phyloP scores from a whole-genome alignment of 1,140 invertebrate species.

The Leguminivora glycinivorella region DNA sequence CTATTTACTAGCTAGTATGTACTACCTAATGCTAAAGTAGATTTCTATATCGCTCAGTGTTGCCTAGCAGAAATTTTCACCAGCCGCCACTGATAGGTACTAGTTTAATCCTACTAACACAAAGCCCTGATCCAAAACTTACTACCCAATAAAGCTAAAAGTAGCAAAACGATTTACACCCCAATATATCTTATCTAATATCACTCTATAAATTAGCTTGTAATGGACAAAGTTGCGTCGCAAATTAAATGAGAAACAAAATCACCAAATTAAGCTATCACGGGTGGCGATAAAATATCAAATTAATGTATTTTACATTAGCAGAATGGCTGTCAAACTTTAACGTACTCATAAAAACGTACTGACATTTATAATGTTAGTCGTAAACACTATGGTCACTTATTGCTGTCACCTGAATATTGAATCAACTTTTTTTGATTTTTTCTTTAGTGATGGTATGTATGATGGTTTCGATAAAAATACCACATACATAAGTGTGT shows the following conservation, averaged over 20 bases:
- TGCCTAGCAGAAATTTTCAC: too few species aligned
- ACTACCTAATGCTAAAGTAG: too few species aligned
- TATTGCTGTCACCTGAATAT: slow-evolving; percentile 6
- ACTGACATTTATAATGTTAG: slow-evolving; percentile 54
- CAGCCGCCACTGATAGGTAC: too few species aligned
- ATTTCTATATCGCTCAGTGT: too few species aligned
- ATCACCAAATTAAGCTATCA: slow-evolving; percentile 65
- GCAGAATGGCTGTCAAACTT: slow-evolving; percentile 59
- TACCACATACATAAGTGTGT: neutral
- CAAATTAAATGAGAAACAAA: slow-evolving; percentile 46
- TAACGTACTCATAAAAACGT: slow-evolving; percentile 57
- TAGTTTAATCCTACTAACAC: too few species aligned
- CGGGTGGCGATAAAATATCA: slow-evolving; percentile 57
- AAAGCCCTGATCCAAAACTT: neutral
- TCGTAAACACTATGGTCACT: slow-evolving; percentile 12
- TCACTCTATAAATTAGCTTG: slow-evolving; percentile 1
- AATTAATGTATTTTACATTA: slow-evolving; percentile 71
- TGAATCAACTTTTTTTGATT: neutral
- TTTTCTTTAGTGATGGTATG: neutral
- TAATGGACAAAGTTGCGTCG: slow-evolving; percentile 16
- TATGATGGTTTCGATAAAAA: neutral
- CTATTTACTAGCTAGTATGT: too few species aligned
- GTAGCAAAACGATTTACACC: neutral
- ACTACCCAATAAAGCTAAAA: neutral
- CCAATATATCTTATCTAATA: slow-evolving; percentile 23